These are phyloP conservation scores for Listronotus oregonensis DNA, from an alignment of 1,140 invertebrate species.

Conservation along the genomic window DNA sequence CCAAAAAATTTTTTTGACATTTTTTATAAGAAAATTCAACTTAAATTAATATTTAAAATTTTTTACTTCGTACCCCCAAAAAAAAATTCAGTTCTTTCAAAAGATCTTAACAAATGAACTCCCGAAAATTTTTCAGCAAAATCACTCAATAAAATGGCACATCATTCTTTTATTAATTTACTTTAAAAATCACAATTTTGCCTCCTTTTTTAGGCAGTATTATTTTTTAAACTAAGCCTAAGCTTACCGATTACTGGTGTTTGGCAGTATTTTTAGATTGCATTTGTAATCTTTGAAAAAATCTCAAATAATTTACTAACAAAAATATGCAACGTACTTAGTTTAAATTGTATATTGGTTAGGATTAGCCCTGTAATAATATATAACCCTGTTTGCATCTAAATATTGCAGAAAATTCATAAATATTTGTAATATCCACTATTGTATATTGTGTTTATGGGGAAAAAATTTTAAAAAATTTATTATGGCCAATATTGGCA, in stretches of 20 bases:
- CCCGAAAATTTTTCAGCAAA: conserved; percentile 25
- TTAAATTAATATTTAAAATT: conserved; percentile 38
- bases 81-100: conserved; percentile 11
- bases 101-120: conserved; percentile 15
- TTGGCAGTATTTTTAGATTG: conserved; percentile 7
- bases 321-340: too few species aligned
- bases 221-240: conserved; percentile 20
- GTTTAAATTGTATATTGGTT: too few species aligned
- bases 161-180: conserved; percentile 25
- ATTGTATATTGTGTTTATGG: background rate
- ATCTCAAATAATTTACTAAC: too few species aligned
- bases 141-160: conserved; percentile 40
- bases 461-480: background rate
- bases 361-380: too few species aligned
- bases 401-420: conserved; percentile 11
- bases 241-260: background rate
- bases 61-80: conserved; percentile 8
- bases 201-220: conserved; percentile 25
- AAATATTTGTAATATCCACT: conserved; percentile 25
- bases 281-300: too few species aligned
- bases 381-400: background rate
- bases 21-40: conserved; percentile 42
- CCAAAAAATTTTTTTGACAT: conserved; percentile 51
- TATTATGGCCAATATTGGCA: background rate
- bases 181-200: conserved; percentile 31